Evolutionary conservation across 2,888 invertebrate species (phyloP).

Genomic region (Phragmatobia fuliginosa): DNA sequence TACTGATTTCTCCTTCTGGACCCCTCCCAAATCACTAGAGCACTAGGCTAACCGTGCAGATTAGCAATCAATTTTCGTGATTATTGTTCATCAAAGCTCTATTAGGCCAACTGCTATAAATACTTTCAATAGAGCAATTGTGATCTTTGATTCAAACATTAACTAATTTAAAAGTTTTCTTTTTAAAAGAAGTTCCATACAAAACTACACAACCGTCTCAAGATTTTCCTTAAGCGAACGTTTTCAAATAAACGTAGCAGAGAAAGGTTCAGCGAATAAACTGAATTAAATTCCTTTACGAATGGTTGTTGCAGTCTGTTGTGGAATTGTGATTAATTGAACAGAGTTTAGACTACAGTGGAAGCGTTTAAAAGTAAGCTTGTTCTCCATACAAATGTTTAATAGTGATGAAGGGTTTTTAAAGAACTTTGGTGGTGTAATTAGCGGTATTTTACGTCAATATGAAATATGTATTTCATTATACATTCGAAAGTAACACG

Average conservation of each 20-base stretch:
- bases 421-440: background rate
- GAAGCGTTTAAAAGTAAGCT: background rate
- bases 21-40: too few relatives aligned
- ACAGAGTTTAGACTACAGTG: background rate
- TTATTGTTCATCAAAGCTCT: background rate
- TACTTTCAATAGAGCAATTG: background rate
- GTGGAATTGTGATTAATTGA: constrained; percentile 3
- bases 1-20: too few relatives aligned
- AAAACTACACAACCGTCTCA: background rate
- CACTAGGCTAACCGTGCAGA: too few relatives aligned
- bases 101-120: background rate
- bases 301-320: background rate
- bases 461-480: background rate
- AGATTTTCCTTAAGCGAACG: constrained; percentile 3
- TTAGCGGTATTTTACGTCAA: background rate
- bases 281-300: constrained; percentile 18
- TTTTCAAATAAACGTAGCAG: constrained; percentile 9
- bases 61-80: too few relatives aligned
- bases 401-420: background rate
- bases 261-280: background rate
- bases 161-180: background rate
- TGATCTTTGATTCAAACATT: background rate
- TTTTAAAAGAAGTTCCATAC: background rate
- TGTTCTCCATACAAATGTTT: background rate
- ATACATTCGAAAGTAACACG: too few relatives aligned